Evolutionary conservation across 2,113 vertebrate genomes (phyloP).

Genomic region (Podiceps cristatus): DNA sequence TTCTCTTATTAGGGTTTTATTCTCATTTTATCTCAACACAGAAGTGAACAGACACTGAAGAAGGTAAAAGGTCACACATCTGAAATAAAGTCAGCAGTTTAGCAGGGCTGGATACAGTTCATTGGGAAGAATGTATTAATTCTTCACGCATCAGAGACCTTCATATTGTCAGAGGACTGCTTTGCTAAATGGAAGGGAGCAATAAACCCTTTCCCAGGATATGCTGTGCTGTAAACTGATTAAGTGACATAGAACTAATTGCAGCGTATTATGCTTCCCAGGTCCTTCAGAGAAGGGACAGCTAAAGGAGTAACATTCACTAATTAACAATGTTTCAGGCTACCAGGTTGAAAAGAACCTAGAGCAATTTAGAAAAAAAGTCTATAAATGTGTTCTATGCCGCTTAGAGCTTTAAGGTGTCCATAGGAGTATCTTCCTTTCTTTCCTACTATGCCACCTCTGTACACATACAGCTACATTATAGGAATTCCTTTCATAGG

Average conservation of each 20-base stretch:
- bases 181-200: background rate
- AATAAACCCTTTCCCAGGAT: background rate
- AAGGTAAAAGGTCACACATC: background rate
- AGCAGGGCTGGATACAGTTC: background rate
- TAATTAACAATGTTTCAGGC: background rate
- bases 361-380: background rate
- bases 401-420: background rate
- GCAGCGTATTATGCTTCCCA: background rate
- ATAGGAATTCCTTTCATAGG: accelerated
- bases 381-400: background rate
- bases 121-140: background rate
- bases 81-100: slow-evolving; percentile 26
- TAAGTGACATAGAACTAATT: slow-evolving; percentile 29
- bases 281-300: background rate
- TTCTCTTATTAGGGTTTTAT: background rate
- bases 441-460: background rate
- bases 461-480: accelerated
- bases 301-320: background rate
- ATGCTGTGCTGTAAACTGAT: background rate
- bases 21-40: background rate
- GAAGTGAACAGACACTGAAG: background rate
- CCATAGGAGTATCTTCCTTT: background rate
- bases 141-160: slow-evolving; percentile 26
- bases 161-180: background rate
- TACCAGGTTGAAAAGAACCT: background rate